Evolutionary conservation across 1,140 invertebrate species (phyloP), one percentile per base, ranked within the genome.

Genomic region (Cylas formicarius): DNA sequence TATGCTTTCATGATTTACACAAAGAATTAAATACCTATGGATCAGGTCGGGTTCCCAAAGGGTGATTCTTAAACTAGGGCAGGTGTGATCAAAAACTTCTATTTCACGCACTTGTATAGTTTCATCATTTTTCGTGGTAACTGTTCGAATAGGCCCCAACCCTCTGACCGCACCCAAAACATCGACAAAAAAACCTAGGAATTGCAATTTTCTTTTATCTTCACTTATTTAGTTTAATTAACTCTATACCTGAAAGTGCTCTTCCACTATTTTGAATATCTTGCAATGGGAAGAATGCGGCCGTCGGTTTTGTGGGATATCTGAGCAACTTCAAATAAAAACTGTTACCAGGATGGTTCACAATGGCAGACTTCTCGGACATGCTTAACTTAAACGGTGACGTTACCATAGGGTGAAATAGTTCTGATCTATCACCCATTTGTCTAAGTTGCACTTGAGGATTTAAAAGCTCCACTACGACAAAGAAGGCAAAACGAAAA

Each of bases 351-450:
- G 70, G 66, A 58, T 80, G 73, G 21, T 62, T 61, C 20, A 70
- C 67, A 2, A 82, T 72, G 7, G 76, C 61, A 2, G 76, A 75
- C 7, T 71, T 72, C 61, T 82, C 79, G 48, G 73, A 79, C 5
- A 84, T 52, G 7, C 67, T 70, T 17, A 84, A 51, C 27, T 68
- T 68, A 43, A 73, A 79, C 4, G 71, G 73, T 29, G 77, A 79
- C 6, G 72, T 71, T 29, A 78, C 78, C 47, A 71, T 67, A 1
- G 81, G 81, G 13, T 72, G 67, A 53, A 70, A 82, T 21, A 64
- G 61, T 53, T 80, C 78, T 48, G 73, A 72, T 19, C 60, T 62
- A 22, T 75, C 75, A 35, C 70, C 65, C 31, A 57, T 4, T 50
- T 72, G 72, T 16, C 77, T 65, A 32, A 71, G 63, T 13, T 64